Evolutionary conservation across 2,888 invertebrate species (phyloP), one percentile per base, ranked within the genome.

Genomic region (Aphidoletes aphidimyza): DNA sequence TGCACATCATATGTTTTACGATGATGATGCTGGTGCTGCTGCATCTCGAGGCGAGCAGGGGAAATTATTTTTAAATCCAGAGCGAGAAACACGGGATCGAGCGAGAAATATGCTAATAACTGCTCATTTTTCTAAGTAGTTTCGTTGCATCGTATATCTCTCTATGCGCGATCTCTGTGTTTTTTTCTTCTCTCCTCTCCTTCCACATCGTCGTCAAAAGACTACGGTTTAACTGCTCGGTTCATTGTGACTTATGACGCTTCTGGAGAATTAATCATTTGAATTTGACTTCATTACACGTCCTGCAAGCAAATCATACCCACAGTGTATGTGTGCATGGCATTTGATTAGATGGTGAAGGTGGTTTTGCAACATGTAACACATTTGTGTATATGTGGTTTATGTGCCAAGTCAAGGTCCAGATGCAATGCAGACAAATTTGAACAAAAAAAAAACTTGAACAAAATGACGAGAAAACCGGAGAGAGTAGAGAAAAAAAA

Each of bases 41-140:
- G 26, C 69, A 34, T 34, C 30, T 69, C 19, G 14, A 30, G 34
- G 69, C 39, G n/a, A 69, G n/a, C n/a, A n/a, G n/a, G n/a, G n/a
- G 5, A 69, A 69, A 30, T 69, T 69, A 69, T 69, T 69, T 69
- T 69, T 69, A 69, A 69, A 69, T 69, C 69, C 69, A 69, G 11
- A 30, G 5, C 9, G 30, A 11, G 30, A 26, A 0, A 14, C 30
- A 30, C 69, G 26, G 69, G 26, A 69, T 69, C 0, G 34, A 69
- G 1, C 14, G 11, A 69, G 17, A 34, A 69, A 69, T 30, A 69
- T 69, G 69, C 34, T 69, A 69, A 69, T 69, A 69, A 34, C 69
- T n/a, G n/a, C n/a, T 69, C 30, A 22, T 22, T 22, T 22, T 54
- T 11, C 54, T 17, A 47, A 47, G 17, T 47, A 54, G 19, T n/a